A percentile compares a stretch with the other conserved stretches of the same genome.
These are phyloP conservation scores for Oryctes rhinoceros DNA, from an alignment of 1,140 invertebrate species.

Conservation along the genomic window DNA sequence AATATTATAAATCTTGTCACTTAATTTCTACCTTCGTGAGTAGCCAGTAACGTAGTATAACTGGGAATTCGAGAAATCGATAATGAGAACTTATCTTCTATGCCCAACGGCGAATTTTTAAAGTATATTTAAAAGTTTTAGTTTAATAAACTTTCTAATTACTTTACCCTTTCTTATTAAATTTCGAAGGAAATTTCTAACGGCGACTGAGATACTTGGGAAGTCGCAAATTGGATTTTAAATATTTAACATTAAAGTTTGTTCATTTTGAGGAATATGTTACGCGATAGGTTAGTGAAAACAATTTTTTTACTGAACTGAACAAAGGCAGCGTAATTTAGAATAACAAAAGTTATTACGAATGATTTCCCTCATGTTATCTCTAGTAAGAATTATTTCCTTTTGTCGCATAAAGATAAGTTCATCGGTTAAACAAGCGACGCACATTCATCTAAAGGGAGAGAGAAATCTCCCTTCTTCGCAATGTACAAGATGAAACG, in stretches of 20 bases:
- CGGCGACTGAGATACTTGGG: background rate
- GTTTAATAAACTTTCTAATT: conserved; percentile 30
- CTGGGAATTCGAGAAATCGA: background rate
- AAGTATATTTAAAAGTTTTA: conserved; percentile 34
- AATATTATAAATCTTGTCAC: no score
- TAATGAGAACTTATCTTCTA: background rate
- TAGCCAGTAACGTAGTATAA: background rate
- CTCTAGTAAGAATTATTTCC: no score
- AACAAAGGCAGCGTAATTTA: no score
- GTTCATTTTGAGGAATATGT: background rate
- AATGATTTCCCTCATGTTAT: no score
- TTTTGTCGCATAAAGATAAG: background rate
- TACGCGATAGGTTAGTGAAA: background rate
- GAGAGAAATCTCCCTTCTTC: background rate
- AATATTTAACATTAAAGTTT: conserved; percentile 9
- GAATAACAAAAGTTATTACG: no score
- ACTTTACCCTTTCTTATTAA: conserved; percentile 32
- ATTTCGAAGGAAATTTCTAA: conserved; percentile 25
- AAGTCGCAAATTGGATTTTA: conserved; percentile 32
- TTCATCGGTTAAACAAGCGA: background rate
- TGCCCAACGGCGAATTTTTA: background rate
- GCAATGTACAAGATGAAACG: background rate
- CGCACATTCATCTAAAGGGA: background rate
- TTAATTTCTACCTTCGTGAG: no score
- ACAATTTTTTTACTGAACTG: background rate